These are phyloP conservation scores for Litocranius walleri DNA, from an alignment of 2,113 vertebrate species.

Conservation along the genomic window DNA sequence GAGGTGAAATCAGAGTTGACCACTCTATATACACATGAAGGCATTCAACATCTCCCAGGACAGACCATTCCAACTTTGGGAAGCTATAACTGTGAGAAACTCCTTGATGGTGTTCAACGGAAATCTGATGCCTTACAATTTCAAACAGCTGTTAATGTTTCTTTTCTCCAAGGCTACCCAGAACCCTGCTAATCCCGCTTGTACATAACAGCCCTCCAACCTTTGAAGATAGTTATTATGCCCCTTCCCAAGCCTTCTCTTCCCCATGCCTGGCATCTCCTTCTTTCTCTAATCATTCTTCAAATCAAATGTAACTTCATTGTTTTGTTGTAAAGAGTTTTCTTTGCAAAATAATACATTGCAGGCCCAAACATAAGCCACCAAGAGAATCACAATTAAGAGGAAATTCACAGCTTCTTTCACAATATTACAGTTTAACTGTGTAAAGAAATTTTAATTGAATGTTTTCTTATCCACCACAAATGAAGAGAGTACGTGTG, in stretches of 20 bases:
- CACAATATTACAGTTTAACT: neutral
- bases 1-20: neutral
- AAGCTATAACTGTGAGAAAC: slow-evolving; percentile 44
- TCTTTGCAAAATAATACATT: neutral
- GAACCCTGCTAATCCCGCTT: slow-evolving; percentile 58
- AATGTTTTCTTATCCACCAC: neutral
- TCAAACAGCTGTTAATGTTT: slow-evolving; percentile 73
- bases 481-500: neutral
- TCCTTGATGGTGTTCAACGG: slow-evolving; percentile 28
- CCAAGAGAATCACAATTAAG: neutral
- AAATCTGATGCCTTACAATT: slow-evolving; percentile 58
- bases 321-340: neutral
- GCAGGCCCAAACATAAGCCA: neutral
- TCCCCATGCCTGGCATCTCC: neutral
- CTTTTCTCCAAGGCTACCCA: slow-evolving; percentile 70
- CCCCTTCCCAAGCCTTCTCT: neutral
- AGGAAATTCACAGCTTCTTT: neutral
- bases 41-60: neutral
- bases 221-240: neutral
- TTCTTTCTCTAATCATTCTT: slow-evolving; percentile 11
- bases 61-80: slow-evolving; percentile 13
- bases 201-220: slow-evolving; percentile 22
- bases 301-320: neutral
- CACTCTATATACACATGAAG: neutral
- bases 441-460: neutral